Base-by-base conservation (phyloP, 1,140 invertebrate species). In the Globodera rostochiensis region DNA sequence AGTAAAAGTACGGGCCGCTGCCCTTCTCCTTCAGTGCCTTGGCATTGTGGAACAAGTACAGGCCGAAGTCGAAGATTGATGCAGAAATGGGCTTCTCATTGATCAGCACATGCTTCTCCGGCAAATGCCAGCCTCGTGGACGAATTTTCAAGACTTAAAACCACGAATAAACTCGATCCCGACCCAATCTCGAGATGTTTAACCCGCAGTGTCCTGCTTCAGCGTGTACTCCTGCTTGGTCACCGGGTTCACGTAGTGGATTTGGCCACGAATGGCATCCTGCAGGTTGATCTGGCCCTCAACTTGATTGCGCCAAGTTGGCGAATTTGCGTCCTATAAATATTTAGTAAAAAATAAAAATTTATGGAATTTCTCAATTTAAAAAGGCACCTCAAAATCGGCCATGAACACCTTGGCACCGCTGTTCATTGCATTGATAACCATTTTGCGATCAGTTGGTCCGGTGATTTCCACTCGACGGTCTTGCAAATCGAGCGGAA, bases 111-210 rank as follows among this genome's bases (percentile, higher is more conserved):
- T 94, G 93, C 87, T 93, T 92, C 88, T 94, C 93, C 66, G 92
- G 91, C 91, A 94, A 93, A 90, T 94, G 94, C 93, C 93, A 94
- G 25, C 93, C 93, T 86, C 93, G 89, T 3, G 93, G 93, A 83
- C 93, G 90, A 11, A 94, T 86, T 92, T 94, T 93, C 21, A 94
- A 86, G 25, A 93, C 90, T 70, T 93, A 64, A 86, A 75, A 25
- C 73, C 19, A 6, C 64, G 82, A 21, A 6, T 57, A 19, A 53
- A 45, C 71, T 74, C 15, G 71, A 21, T 49, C 8, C 36, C 74
- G 53, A 76, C 4, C 53, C 19, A 21, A 57, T 80, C n/a, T 7
- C 46, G 3, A 69, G 11, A 6, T 82, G 19, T 15, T 36, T 13
- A 66, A 86, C 85, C 85, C n/a, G 88, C 89, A 66, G 75, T 80